phyloP scores from a whole-genome alignment of 2,797 vertebrate genomes.

The Macroramphosus scolopax region DNA sequence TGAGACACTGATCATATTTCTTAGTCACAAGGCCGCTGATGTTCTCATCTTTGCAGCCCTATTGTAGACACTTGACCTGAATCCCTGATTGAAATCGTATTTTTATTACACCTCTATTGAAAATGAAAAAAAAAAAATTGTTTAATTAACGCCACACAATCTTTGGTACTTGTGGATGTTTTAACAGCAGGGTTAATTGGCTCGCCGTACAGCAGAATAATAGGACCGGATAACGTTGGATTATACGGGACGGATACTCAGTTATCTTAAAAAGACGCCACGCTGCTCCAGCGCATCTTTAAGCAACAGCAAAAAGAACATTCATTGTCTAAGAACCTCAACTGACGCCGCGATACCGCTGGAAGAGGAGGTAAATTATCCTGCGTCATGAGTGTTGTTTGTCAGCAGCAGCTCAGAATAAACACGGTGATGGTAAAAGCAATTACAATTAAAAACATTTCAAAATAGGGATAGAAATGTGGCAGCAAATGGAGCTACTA shows the following conservation, averaged over 20 bases:
- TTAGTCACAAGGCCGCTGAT: constrained; percentile 19
- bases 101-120: constrained; percentile 44
- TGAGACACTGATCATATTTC: constrained; percentile 12
- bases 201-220: constrained; percentile 50
- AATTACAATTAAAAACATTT: too few relatives aligned
- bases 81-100: constrained; percentile 55
- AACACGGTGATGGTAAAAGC: too few relatives aligned
- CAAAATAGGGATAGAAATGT: too few relatives aligned
- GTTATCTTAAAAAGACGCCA: constrained; percentile 44
- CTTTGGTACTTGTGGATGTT: constrained; percentile 30
- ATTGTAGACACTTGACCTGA: constrained; percentile 50
- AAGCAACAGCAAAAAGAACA: constrained; percentile 28
- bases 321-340: constrained; percentile 20
- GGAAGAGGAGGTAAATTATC: constrained; percentile 1
- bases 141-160: constrained; percentile 55
- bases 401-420: constrained; percentile 31
- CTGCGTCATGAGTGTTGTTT: constrained; percentile 22
- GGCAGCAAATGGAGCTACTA: too few relatives aligned
- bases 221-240: constrained; percentile 38
- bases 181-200: constrained; percentile 58
- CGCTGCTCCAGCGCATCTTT: constrained; percentile 20
- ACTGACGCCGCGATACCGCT: constrained; percentile 2
- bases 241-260: constrained; percentile 34
- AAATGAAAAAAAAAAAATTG: constrained; percentile 33
- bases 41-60: constrained; percentile 32